Evolutionary conservation across 2,888 invertebrate genomes (phyloP).

Genomic region (Poecilobothrus nobilitatus): DNA sequence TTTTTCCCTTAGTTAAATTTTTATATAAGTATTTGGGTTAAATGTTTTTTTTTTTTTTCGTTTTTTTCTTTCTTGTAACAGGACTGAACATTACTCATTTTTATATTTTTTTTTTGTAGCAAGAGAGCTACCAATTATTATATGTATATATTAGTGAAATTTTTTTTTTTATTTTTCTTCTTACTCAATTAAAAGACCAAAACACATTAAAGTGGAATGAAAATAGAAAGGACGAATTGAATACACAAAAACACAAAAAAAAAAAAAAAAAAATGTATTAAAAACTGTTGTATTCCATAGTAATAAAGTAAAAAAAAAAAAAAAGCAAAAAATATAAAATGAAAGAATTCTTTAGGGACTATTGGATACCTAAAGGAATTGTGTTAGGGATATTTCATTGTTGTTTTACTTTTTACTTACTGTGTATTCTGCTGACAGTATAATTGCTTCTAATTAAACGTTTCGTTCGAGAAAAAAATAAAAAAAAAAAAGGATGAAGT

Average conservation of each 20-base stretch:
- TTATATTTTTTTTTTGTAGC: too few relatives aligned
- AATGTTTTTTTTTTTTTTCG: neutral
- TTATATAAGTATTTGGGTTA: neutral
- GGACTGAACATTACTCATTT: too few relatives aligned
- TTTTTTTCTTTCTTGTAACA: too few relatives aligned
- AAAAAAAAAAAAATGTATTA: too few relatives aligned
- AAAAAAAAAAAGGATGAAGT: neutral
- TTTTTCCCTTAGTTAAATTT: neutral
- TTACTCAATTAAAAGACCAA: neutral
- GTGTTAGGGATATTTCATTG: neutral
- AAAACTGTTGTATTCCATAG: too few relatives aligned
- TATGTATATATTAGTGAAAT: neutral
- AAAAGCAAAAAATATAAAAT: neutral
- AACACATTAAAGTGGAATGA: neutral
- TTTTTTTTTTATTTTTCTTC: neutral
- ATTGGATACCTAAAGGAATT: neutral
- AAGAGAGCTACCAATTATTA: neutral
- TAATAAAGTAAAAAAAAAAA: neutral
- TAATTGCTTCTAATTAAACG: slow-evolving; percentile 3
- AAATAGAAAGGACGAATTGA: neutral
- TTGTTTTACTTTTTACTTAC: neutral
- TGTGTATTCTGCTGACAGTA: neutral
- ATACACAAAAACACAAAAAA: neutral
- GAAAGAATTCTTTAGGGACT: neutral
- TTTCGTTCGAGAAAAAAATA: neutral